phyloP scores from a whole-genome alignment of 2,113 vertebrate species.

The Phylloscopus whistleri region DNA sequence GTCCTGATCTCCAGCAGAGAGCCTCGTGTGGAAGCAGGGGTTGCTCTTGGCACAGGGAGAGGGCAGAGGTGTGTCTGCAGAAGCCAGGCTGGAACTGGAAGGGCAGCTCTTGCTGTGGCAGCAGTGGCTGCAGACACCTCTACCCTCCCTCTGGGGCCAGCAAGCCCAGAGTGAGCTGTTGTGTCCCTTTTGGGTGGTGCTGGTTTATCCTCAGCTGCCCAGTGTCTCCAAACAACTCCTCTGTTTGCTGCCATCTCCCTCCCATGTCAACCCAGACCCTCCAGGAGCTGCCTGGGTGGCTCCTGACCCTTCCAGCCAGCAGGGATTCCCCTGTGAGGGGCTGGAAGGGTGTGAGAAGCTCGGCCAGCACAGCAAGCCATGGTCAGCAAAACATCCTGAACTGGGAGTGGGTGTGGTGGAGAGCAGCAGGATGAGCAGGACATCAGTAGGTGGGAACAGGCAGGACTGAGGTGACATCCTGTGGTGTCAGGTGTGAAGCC shows the following conservation, averaged over 20 bases:
- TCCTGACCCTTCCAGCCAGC: neutral
- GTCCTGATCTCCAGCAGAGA: neutral
- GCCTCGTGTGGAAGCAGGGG: fast-evolving
- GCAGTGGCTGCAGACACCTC: neutral
- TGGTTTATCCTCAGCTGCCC: neutral
- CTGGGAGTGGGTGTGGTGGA: neutral
- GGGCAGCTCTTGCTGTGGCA: neutral
- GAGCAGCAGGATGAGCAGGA: neutral
- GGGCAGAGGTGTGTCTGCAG: neutral
- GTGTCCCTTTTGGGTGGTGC: neutral
- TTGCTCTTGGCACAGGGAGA: neutral
- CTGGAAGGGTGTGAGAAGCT: neutral
- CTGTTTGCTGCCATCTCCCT: neutral
- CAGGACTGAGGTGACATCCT: neutral
- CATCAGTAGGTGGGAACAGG: neutral
- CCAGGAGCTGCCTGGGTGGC: neutral
- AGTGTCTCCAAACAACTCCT: neutral
- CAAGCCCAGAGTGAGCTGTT: neutral
- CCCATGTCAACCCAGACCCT: neutral
- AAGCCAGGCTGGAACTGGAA: neutral
- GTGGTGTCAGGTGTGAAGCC: neutral
- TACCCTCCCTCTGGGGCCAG: neutral
- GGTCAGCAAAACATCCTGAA: neutral
- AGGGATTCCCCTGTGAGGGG: neutral
- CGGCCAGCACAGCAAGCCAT: fast-evolving